Base-by-base conservation (phyloP, 2,113 vertebrate genomes). In the rabbit (Oryctolagus cuniculus) region DNA sequence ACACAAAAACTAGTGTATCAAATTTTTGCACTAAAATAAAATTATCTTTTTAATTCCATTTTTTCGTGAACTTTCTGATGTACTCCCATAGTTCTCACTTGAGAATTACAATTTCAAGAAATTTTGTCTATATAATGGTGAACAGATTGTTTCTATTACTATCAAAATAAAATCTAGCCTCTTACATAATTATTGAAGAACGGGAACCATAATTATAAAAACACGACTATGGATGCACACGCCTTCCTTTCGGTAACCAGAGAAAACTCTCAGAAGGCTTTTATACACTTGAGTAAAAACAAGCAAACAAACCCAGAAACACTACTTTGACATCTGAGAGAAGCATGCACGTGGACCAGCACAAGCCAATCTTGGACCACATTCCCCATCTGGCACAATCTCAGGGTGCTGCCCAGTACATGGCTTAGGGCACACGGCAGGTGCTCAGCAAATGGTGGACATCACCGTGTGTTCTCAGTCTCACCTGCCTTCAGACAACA, bases 181-280 rank as follows among this genome's bases (percentile, higher is more conserved):
- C 64, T 70, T 12, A 82, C 44, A 44, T 44, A 87, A 70, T 87
- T 58, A 66, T 70, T 63, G 3, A 77, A 55, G 77, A 64, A 84
- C 44, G 1, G 44, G 55, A 87, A 79, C 6, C 64, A 82, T 70
- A 38, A 83, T 90, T 85, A 85, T 34, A 29, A 77, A 84, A 88
- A 73, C 63, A 70, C 19, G n/a, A 38, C 11, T 58, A 77, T 51
- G 36, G 17, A 74, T 61, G 12, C 17, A 63, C 63, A 63, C 67
- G 53, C 6, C 29, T 51, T 58, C 22, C 75, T 64, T 70, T 63
- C 13, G 36, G 38, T 67, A 36, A 66, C 49, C 15, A 75, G 61
- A 79, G 38, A 92, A 84, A 75, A 31, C 77, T 92, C 24, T 72
- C 87, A 94, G 66, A 81, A 90, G 53, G 24, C 53, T 87, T 83